phyloP scores from a whole-genome alignment of 2,113 vertebrate genomes.

The Vulpes lagopus region DNA sequence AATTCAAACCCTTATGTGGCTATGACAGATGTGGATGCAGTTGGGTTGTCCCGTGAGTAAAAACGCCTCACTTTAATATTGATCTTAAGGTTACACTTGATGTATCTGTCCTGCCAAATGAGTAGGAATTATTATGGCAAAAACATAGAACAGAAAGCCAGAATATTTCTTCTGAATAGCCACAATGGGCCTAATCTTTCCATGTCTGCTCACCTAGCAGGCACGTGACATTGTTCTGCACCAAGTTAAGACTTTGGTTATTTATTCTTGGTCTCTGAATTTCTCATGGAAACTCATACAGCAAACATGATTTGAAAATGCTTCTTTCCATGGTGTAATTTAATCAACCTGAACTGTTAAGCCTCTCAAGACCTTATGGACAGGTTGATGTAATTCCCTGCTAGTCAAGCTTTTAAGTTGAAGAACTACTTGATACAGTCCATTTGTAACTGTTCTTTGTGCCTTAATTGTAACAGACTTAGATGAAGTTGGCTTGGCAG shows the following conservation, averaged over 20 bases:
- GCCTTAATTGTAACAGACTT: constrained; percentile 64
- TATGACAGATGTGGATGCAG: neutral
- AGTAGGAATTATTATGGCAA: constrained; percentile 43
- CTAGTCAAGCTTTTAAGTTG: constrained; percentile 61
- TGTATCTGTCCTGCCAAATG: constrained; percentile 17
- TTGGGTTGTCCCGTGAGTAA: constrained; percentile 13
- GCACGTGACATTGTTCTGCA: constrained; percentile 19
- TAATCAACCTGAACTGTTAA: constrained; percentile 68
- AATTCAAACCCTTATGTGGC: neutral
- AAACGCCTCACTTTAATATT: constrained; percentile 5
- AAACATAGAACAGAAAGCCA: constrained; percentile 44
- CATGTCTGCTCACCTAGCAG: neutral
- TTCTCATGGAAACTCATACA: constrained; percentile 57
- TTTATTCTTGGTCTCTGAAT: constrained; percentile 61
- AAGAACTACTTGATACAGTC: constrained; percentile 54
- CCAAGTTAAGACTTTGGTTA: constrained; percentile 47
- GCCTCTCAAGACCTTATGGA: constrained; percentile 61
- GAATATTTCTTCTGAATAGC: constrained; percentile 58
- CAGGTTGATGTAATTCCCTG: constrained; percentile 66
- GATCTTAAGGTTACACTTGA: constrained; percentile 42
- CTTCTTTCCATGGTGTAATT: constrained; percentile 73
- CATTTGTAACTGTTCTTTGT: constrained; percentile 66
- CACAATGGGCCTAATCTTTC: constrained; percentile 43
- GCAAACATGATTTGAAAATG: constrained; percentile 56
- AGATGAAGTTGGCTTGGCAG: constrained; percentile 53